A percentile compares a stretch with the other conserved stretches of the same genome.
Evolutionary conservation across 2,888 invertebrate genomes (phyloP).

Genomic region (Hymenopus coronatus): DNA sequence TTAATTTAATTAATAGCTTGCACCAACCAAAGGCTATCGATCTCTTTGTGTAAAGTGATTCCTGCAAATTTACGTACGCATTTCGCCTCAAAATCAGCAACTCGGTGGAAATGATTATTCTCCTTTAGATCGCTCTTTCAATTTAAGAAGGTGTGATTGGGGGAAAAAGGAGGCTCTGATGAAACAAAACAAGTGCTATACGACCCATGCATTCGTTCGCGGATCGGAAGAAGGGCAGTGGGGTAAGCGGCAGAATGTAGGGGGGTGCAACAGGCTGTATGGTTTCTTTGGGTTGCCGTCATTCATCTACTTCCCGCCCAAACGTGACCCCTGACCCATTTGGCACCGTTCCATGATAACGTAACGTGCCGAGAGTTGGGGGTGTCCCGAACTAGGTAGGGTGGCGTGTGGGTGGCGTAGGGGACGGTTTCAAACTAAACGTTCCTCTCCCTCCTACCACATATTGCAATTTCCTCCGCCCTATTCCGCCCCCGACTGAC

Average conservation of each 20-base stretch:
- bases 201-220: not conserved
- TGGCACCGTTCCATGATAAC: constrained; percentile 1
- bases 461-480: not conserved
- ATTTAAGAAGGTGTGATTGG: not conserved
- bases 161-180: not conserved
- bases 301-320: constrained; percentile 14
- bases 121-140: not conserved
- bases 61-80: not conserved
- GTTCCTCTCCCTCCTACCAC: not conserved
- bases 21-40: too few relatives aligned
- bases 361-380: constrained; percentile 2
- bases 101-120: not conserved
- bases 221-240: not conserved
- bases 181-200: not conserved
- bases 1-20: too few relatives aligned
- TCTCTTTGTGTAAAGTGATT: not conserved
- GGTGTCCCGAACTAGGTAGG: not conserved
- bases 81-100: not conserved
- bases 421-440: not conserved
- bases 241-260: not conserved
- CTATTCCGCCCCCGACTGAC: not conserved
- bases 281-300: not conserved
- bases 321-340: constrained; percentile 8
- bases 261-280: not conserved
- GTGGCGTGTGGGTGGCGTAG: not conserved